Evolutionary conservation across 2,797 vertebrate genomes (phyloP).

Genomic region (Paguma larvata): DNA sequence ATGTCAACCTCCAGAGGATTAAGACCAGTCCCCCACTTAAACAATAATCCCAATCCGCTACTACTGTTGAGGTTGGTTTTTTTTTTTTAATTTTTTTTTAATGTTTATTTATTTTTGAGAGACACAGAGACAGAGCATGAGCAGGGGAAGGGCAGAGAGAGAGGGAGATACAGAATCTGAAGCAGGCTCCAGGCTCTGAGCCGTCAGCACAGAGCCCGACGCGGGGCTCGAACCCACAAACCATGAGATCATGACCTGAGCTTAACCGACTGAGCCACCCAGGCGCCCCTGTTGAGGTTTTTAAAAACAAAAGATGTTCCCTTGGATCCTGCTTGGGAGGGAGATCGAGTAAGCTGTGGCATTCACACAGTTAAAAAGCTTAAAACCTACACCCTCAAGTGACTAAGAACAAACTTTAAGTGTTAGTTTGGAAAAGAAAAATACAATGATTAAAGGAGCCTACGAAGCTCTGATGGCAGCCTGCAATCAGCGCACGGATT

Average conservation of each 20-base stretch:
- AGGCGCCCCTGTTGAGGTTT: background rate
- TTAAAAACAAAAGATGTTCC: background rate
- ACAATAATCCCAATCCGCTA: background rate
- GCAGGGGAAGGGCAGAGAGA: too few species aligned
- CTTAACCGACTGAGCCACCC: too few species aligned
- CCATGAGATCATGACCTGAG: too few species aligned
- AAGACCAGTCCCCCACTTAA: background rate
- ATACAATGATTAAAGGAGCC: slow-evolving; percentile 25
- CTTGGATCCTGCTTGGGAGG: background rate
- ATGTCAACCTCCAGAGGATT: background rate
- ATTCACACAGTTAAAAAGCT: background rate
- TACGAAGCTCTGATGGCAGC: background rate
- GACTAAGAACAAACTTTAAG: background rate
- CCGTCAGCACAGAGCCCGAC: too few species aligned
- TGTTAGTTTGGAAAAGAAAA: slow-evolving; percentile 51
- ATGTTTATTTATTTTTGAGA: too few species aligned
- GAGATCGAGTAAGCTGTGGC: background rate
- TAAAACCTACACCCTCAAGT: background rate
- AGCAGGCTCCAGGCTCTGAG: too few species aligned
- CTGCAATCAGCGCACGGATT: background rate
- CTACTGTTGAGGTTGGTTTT: background rate
- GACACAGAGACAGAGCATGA: too few species aligned
- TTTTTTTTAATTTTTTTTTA: too few species aligned
- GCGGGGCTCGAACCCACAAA: too few species aligned
- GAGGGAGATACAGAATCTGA: too few species aligned